Evolutionary conservation across 2,797 vertebrate species (phyloP), one percentile per base, ranked within the genome.

Genomic region (Chelidonichthys spinosus): DNA sequence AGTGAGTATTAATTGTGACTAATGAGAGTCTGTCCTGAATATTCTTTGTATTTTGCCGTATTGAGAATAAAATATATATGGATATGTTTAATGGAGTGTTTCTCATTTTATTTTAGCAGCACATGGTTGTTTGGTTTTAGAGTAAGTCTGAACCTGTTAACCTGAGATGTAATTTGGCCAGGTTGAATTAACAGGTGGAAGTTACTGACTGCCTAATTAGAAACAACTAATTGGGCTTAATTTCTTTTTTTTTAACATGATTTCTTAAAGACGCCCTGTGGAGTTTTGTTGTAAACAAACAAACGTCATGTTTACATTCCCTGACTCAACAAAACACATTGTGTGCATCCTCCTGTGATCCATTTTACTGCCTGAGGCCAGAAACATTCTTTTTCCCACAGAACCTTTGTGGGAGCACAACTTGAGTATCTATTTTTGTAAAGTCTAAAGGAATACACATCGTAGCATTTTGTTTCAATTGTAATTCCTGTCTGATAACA

Each of bases 11-110:
- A 95, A 93, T 95, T 94, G 91, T 95, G 94, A 95, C 95, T 95
- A 95, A 95, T 95, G 93, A 92, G 90, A 95, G 96, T 97, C 96
- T 99, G 96, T 98, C 97, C 96, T 97, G 94, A 97, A 96, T 97
- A 97, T 97, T 97, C 96, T 98, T 98, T 98, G 98, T 99, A 98
- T 98, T 99, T 95, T 98, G 97, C 97, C 93, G 97, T 98, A 98
- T 97, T 97, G 96, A 98, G 95, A 98, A 97, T 98, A 98, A 98
- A 98, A 96, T 96, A 96, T 93, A 97, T 98, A 97, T 98, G 96
- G 95, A 93, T 92, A 93, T 90, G 90, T 92, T 93, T 92, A 89
- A 89, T 53, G 4, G 62, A 35, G 39, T 64, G 52, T 52, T 62
- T 1, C 33, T 70, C 13, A 15, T 56, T 75, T 80, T 18, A 17